Conservation (phyloP, 2,113 vertebrate species). For the Dasyornis broadbenti region DNA sequence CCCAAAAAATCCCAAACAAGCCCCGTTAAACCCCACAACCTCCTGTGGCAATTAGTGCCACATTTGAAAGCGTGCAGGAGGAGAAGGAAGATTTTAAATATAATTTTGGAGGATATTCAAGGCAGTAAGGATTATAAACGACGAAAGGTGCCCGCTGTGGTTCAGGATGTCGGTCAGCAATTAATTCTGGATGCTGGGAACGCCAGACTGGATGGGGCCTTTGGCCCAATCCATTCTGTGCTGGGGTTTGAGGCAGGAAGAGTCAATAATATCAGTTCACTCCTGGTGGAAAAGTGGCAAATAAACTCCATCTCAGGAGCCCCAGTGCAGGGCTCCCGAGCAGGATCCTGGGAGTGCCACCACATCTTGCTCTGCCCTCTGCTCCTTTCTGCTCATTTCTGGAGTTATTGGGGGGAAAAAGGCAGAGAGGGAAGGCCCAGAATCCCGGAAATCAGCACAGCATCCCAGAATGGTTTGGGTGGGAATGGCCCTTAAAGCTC, state of each 20-base stretch:
- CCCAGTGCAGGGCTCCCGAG: accelerated
- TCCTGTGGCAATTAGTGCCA: neutral
- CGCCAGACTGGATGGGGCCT: neutral
- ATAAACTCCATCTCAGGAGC: neutral
- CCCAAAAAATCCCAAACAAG: neutral
- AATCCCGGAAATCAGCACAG: neutral
- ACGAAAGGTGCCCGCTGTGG: neutral
- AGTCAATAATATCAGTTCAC: neutral
- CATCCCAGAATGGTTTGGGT: accelerated
- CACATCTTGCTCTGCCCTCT: neutral
- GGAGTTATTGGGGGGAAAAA: neutral
- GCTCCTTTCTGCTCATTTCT: neutral
- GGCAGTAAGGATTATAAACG: neutral
- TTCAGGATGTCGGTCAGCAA: neutral
- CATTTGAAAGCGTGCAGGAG: neutral
- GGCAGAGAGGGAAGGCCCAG: neutral
- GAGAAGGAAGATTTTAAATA: neutral
- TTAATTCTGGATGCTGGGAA: neutral
- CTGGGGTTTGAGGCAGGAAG: neutral
- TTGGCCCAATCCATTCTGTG: neutral
- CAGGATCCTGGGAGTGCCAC: neutral
- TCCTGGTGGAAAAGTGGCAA: neutral
- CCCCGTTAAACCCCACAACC: neutral
- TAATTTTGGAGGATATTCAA: neutral
- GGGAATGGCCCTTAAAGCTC: too few species aligned